Percentiles rank a stretch among this genome's conserved stretches.
phyloP scores from a whole-genome alignment of 2,888 invertebrate genomes.

The Leptopilina syphax region DNA sequence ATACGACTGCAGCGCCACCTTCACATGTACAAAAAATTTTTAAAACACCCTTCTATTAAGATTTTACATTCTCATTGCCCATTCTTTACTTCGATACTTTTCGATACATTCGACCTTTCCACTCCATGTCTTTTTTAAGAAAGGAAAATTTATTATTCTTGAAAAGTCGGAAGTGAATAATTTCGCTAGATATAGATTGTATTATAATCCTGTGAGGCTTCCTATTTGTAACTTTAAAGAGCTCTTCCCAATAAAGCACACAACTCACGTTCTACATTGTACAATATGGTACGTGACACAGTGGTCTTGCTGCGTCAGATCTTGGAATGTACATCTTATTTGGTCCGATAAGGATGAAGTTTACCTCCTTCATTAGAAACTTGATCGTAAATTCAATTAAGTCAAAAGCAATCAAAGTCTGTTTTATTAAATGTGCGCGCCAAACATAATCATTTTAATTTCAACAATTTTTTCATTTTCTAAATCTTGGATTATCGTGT shows the following conservation, averaged over 20 bases:
- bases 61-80: too few species aligned
- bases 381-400: background rate
- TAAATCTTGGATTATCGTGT: background rate
- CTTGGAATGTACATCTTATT: slow-evolving; percentile 27
- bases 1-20: too few species aligned
- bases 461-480: background rate
- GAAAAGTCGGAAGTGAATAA: background rate
- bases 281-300: slow-evolving; percentile 37
- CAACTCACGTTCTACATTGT: slow-evolving; percentile 30
- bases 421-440: too few species aligned
- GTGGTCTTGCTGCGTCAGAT: slow-evolving; percentile 19
- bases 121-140: too few species aligned
- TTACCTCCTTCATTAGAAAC: background rate
- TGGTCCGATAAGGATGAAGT: background rate
- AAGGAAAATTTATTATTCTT: background rate
- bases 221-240: slow-evolving; percentile 14
- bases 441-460: background rate
- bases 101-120: too few species aligned
- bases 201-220: background rate
- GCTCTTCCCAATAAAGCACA: slow-evolving; percentile 16
- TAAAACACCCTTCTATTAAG: too few species aligned
- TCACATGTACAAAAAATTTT: too few species aligned
- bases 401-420: background rate
- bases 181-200: slow-evolving; percentile 3
- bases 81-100: too few species aligned